These are phyloP conservation scores for Idaea dimidiata DNA, from an alignment of 2,888 invertebrate genomes.

Conservation along the genomic window DNA sequence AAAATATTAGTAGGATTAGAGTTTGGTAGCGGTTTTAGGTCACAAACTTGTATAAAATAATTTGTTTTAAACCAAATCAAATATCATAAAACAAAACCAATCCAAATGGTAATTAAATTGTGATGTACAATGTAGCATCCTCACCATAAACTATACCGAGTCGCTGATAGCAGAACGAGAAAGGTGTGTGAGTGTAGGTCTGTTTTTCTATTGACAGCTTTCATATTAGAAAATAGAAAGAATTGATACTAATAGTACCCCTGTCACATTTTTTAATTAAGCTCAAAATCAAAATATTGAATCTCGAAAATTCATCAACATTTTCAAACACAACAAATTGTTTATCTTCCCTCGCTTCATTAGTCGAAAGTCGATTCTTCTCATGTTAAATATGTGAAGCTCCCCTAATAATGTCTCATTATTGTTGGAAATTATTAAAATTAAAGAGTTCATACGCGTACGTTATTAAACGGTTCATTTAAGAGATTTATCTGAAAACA, in stretches of 20 bases:
- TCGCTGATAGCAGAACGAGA: too few species aligned
- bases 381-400: constrained; percentile 68
- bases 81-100: too few species aligned
- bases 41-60: too few species aligned
- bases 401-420: constrained; percentile 70
- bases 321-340: constrained; percentile 38
- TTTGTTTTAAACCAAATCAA: too few species aligned
- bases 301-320: neutral
- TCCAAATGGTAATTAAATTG: too few species aligned
- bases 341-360: constrained; percentile 55
- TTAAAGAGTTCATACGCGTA: constrained; percentile 39
- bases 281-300: constrained; percentile 1
- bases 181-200: too few species aligned
- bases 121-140: too few species aligned
- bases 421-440: constrained; percentile 65
- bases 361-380: constrained; percentile 63
- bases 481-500: constrained; percentile 33
- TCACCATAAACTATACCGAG: too few species aligned
- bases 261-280: neutral
- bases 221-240: too few species aligned
- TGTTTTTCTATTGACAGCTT: too few species aligned
- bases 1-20: neutral
- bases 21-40: too few species aligned
- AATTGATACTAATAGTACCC: too few species aligned
- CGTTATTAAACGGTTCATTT: constrained; percentile 19